Base-by-base conservation (phyloP, 2,888 invertebrate genomes). In the Ephialtes manifestator region DNA sequence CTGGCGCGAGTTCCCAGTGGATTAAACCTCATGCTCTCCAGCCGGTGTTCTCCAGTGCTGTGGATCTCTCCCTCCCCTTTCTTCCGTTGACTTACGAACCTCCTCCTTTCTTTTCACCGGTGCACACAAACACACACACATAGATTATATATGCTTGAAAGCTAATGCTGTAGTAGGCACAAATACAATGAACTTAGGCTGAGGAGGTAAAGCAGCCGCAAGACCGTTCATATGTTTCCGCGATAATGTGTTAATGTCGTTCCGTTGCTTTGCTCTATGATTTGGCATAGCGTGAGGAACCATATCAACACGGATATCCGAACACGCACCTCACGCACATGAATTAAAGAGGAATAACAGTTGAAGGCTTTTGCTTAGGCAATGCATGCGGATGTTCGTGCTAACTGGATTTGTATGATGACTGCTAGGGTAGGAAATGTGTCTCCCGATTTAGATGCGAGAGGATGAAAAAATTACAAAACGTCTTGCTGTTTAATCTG, bases 1-100 rank as follows among this genome's bases (percentile, higher is more conserved):
- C 90, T 89, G 89, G 78, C 85, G 87, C 84, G 87, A 88, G 85
- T 86, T 68, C 81, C 87, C 83, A 88, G 80, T 79, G 81, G 85
- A 88, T 87, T 89, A 86, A 87, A 85, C 88, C 86, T 89, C 88
- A 88, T 88, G 87, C 58, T 85, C 82, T 82, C 65, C 80, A 71
- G 63, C 79, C 65, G 18, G 51, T 51, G 68, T 43, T 55, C 72
- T 39, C 8, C 75, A 60, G 72, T 68, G 81, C 82, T 67, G 71
- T 78, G 75, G 55, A 81, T 77, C 63, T 48, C 76, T 87, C 82
- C 77, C 84, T 86, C 82, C 79, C 76, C 80, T 79, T 83, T 70
- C 77, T 39, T 75, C 63, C 80, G 15, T n/a, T 65, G 35, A 53
- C 51, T 43, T 53, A 18, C 24, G 46, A 67, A 4, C 13, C 72